A percentile compares a stretch with the other conserved stretches of the same genome.
These are phyloP conservation scores for Acleris literana DNA, from an alignment of 2,888 invertebrate genomes.

Conservation along the genomic window DNA sequence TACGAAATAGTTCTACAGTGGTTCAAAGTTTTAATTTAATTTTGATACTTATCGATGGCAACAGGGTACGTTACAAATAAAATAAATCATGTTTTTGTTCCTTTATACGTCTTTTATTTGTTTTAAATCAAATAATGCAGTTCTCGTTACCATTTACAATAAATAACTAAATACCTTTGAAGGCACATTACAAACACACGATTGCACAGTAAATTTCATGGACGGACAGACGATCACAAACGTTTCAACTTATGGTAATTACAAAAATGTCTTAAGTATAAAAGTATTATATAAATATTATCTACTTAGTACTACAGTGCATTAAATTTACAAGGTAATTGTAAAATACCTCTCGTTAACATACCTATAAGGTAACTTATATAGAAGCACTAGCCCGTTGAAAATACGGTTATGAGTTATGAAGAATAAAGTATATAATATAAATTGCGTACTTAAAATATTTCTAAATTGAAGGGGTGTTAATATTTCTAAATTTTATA, in stretches of 20 bases:
- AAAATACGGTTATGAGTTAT: no score
- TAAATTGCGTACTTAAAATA: no score
- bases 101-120: constrained; percentile 20
- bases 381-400: constrained; percentile 11
- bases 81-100: not conserved
- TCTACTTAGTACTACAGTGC: constrained; percentile 10
- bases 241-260: constrained; percentile 43
- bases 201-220: constrained; percentile 65
- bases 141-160: constrained; percentile 46
- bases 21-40: no score
- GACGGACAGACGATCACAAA: constrained; percentile 77
- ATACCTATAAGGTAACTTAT: constrained; percentile 52
- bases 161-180: constrained; percentile 55
- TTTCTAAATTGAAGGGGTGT: no score
- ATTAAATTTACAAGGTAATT: constrained; percentile 7
- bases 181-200: constrained; percentile 53
- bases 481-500: no score
- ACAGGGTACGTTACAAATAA: not conserved
- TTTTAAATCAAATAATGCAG: constrained; percentile 29
- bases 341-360: constrained; percentile 24
- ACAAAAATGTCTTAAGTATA: constrained; percentile 20
- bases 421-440: no score
- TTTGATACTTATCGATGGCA: not conserved
- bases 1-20: no score
- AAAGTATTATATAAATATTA: constrained; percentile 1